Evolutionary conservation across 1,140 invertebrate genomes (phyloP).

Genomic region (Cyphomyrmex costatus): DNA sequence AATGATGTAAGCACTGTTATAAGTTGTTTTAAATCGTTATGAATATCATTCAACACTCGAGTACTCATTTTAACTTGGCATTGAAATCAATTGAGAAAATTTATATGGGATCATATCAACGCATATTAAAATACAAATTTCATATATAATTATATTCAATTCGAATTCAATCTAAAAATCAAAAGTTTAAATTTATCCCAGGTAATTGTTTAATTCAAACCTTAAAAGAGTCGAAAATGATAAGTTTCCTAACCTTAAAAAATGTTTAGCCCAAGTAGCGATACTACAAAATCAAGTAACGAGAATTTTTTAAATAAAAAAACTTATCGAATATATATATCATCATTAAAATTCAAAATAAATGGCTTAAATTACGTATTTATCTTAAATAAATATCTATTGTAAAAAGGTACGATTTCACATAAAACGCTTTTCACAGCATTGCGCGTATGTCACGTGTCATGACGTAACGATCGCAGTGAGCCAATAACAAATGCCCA

Average conservation of each 20-base stretch:
- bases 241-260: slow-evolving; percentile 11
- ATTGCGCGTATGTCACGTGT: too few species aligned
- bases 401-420: too few species aligned
- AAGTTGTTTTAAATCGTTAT: slow-evolving; percentile 82
- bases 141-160: neutral
- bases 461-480: too few species aligned
- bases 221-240: neutral
- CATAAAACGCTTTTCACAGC: too few species aligned
- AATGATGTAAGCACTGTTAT: slow-evolving; percentile 83
- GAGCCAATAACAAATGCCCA: too few species aligned
- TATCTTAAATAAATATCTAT: neutral
- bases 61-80: slow-evolving; percentile 80
- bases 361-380: neutral
- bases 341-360: neutral
- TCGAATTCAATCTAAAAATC: neutral
- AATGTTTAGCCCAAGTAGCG: neutral
- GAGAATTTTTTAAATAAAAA: neutral
- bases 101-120: neutral
- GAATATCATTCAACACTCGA: slow-evolving; percentile 81
- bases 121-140: neutral
- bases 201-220: neutral
- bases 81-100: neutral
- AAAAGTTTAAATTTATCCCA: neutral
- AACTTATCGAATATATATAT: neutral
- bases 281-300: too few species aligned